A percentile compares a stretch with the other conserved stretches of the same genome.
Conservation (phyloP, 1,140 invertebrate genomes). For the Coenobita brevimanus region DNA sequence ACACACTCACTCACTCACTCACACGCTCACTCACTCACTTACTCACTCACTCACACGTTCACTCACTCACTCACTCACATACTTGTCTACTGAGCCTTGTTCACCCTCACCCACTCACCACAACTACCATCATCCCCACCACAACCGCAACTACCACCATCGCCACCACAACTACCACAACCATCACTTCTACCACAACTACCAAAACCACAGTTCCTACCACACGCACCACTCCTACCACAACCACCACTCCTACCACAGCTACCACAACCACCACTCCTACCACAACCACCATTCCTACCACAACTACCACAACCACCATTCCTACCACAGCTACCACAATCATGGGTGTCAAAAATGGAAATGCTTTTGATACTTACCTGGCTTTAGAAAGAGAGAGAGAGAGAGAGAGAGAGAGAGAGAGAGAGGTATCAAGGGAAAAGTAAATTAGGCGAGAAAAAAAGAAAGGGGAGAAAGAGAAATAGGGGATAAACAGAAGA, state of each 20-base stretch:
- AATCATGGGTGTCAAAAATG: neutral
- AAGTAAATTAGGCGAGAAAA: neutral
- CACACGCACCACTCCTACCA: neutral
- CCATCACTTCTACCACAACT: too few species aligned
- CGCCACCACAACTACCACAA: neutral
- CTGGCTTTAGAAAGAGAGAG: neutral
- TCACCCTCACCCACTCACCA: neutral
- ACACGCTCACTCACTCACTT: too few species aligned
- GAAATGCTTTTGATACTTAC: too few species aligned
- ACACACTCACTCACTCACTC: neutral
- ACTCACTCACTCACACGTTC: too few species aligned
- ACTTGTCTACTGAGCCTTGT: neutral
- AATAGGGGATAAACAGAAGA: neutral
- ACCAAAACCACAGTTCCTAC: too few species aligned
- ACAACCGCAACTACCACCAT: neutral
- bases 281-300: neutral
- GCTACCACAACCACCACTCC: neutral
- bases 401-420: slow-evolving; percentile 22
- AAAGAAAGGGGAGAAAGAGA: neutral
- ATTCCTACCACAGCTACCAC: neutral
- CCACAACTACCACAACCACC: neutral
- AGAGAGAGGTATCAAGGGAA: neutral
- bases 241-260: neutral
- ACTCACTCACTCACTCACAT: too few species aligned
- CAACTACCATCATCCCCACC: too few species aligned